Percentiles rank a stretch among this genome's conserved stretches.
Evolutionary conservation across 2,888 invertebrate genomes (phyloP).

Genomic region (Drosophila putrida): DNA sequence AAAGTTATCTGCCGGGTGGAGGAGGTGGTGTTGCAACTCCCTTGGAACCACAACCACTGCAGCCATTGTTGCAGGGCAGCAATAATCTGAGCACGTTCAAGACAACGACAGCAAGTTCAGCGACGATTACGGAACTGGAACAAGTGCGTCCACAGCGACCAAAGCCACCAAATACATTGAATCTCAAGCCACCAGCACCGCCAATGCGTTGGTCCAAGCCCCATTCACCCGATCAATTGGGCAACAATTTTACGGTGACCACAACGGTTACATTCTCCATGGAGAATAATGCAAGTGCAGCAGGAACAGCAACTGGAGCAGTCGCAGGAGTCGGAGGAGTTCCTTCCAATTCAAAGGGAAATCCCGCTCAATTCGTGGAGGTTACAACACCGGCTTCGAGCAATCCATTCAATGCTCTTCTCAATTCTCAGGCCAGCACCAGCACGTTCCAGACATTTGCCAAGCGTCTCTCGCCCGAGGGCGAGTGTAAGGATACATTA

Average conservation of each 20-base stretch:
- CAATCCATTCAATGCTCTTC: conserved; percentile 76
- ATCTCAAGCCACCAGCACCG: conserved; percentile 93
- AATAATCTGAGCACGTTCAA: conserved; percentile 89
- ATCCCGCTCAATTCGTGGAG: conserved; percentile 81
- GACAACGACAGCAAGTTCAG: conserved; percentile 44
- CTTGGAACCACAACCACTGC: conserved; percentile 1
- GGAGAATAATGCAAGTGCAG: conserved; percentile 64
- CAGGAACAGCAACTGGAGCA: neutral
- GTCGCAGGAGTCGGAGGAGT: neutral
- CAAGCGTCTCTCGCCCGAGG: conserved; percentile 90
- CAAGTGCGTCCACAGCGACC: conserved; percentile 89
- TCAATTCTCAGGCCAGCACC: conserved; percentile 76
- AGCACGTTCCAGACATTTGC: conserved; percentile 88
- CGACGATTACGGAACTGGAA: conserved; percentile 45
- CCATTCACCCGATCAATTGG: conserved; percentile 86
- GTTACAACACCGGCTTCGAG: conserved; percentile 84
- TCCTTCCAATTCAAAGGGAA: conserved; percentile 9
- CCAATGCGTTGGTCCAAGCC: conserved; percentile 95
- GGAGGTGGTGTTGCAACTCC: conserved; percentile 3
- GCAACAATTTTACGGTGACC: conserved; percentile 92
- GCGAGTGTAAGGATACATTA: conserved; percentile 87
- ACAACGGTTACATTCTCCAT: conserved; percentile 95
- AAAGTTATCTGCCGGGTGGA: conserved; percentile 42
- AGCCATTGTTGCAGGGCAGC: neutral
- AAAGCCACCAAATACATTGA: conserved; percentile 93